These are phyloP conservation scores for Petrocephalus schoutedeni DNA, from an alignment of 2,797 vertebrate species.

Conservation along the genomic window DNA sequence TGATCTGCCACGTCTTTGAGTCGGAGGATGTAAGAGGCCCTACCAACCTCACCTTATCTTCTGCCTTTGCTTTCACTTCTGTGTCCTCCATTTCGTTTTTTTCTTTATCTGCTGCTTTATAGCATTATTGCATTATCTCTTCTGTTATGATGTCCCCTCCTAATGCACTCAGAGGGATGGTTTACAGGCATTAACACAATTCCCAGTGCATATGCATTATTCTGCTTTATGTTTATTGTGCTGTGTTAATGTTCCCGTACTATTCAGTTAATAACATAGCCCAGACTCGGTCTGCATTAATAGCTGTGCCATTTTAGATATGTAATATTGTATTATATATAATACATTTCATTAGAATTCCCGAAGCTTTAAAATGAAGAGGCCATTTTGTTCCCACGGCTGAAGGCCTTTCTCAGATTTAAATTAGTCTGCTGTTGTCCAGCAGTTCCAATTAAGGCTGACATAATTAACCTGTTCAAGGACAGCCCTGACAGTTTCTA, in stretches of 20 bases:
- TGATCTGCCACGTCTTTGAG: conserved; percentile 97
- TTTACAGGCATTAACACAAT: neutral
- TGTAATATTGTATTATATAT: neutral
- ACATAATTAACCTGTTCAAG: neutral
- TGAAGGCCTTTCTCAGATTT: neutral
- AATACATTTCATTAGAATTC: neutral
- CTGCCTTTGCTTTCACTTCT: neutral
- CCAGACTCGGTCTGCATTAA: neutral
- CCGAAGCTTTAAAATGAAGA: neutral
- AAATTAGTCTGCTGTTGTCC: neutral
- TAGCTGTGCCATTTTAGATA: neutral
- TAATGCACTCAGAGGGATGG: neutral
- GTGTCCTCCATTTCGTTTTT: neutral
- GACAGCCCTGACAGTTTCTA: neutral
- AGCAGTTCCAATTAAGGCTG: neutral
- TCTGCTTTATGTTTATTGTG: neutral
- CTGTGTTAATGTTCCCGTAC: neutral
- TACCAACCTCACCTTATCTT: neutral
- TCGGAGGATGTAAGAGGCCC: conserved; percentile 87
- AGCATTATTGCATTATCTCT: neutral
- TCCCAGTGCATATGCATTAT: neutral
- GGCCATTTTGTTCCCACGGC: neutral
- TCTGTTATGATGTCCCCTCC: neutral
- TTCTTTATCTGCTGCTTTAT: neutral
- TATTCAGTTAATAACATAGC: neutral